phyloP scores from a whole-genome alignment of 1,140 invertebrate genomes.

The Eumaeus atala region DNA sequence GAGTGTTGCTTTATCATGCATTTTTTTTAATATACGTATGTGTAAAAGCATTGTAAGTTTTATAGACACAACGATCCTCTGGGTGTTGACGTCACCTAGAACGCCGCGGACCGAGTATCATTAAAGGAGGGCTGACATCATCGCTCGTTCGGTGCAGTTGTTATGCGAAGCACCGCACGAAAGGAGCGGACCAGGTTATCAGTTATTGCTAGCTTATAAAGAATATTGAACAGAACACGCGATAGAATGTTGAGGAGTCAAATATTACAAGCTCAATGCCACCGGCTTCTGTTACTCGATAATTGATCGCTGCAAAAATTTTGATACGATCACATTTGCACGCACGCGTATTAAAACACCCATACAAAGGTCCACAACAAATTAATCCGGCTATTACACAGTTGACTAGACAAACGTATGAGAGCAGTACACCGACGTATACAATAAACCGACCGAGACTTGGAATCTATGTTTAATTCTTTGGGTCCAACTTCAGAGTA shows the following conservation, averaged over 20 bases:
- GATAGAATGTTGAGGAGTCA: conserved; percentile 15
- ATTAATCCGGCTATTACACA: neutral
- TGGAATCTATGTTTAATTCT: neutral
- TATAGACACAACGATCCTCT: too few species aligned
- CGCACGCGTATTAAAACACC: conserved; percentile 40
- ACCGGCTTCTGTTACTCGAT: conserved; percentile 38
- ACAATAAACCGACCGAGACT: neutral
- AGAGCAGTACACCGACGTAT: neutral
- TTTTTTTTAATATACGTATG: too few species aligned
- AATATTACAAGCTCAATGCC: conserved; percentile 45
- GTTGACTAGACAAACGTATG: neutral
- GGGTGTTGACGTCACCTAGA: conserved; percentile 41
- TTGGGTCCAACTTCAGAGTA: neutral
- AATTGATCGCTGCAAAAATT: conserved; percentile 41
- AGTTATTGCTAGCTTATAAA: conserved; percentile 41
- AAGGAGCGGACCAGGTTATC: conserved; percentile 58
- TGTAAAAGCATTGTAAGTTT: too few species aligned
- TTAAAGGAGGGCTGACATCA: conserved; percentile 66
- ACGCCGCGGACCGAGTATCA: conserved; percentile 40
- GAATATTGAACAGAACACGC: conserved; percentile 41
- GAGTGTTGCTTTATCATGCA: too few species aligned
- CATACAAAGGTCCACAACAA: conserved; percentile 27
- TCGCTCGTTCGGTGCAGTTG: conserved; percentile 53
- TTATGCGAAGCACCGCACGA: conserved; percentile 46
- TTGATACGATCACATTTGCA: conserved; percentile 43